phyloP scores from a whole-genome alignment of 1,140 invertebrate genomes.

The Trachymyrmex septentrionalis region DNA sequence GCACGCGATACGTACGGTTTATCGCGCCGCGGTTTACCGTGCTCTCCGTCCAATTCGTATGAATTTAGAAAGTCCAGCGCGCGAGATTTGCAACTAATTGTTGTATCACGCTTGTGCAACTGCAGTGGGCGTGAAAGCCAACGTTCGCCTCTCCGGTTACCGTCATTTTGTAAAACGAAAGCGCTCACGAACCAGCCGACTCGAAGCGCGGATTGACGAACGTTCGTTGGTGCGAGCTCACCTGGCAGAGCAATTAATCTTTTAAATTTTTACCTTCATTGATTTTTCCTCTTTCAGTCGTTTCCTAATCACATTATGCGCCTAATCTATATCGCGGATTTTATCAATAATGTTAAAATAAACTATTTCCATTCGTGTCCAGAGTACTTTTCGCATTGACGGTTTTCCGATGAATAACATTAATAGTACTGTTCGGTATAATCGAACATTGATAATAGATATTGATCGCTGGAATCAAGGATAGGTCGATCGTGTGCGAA shows the following conservation, averaged over 20 bases:
- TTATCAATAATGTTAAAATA: conserved; percentile 1
- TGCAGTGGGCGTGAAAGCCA: conserved; percentile 40
- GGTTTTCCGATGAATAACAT: not conserved
- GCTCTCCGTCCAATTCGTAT: conserved; percentile 60
- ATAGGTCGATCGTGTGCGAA: conserved; percentile 24
- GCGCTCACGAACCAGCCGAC: conserved; percentile 18
- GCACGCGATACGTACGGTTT: not conserved
- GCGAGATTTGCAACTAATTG: conserved; percentile 60
- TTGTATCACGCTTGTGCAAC: conserved; percentile 58
- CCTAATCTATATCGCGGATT: not conserved
- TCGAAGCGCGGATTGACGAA: conserved; percentile 20
- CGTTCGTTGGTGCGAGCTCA: not conserved
- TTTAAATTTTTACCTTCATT: not conserved
- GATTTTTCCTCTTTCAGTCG: not conserved
- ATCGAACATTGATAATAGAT: conserved; percentile 31
- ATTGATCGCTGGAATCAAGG: conserved; percentile 32
- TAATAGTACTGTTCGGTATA: not conserved
- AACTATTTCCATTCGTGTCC: not conserved
- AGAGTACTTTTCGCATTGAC: not conserved
- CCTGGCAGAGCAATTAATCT: not conserved
- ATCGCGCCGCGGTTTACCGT: conserved; percentile 35
- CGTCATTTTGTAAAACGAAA: conserved; percentile 58
- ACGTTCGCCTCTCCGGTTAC: conserved; percentile 7
- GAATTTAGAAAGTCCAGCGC: conserved; percentile 65
- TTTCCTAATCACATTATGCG: not conserved